Percentiles rank a stretch among this genome's conserved stretches.
phyloP scores from a whole-genome alignment of 2,888 invertebrate species.

The Clivina fossor region DNA sequence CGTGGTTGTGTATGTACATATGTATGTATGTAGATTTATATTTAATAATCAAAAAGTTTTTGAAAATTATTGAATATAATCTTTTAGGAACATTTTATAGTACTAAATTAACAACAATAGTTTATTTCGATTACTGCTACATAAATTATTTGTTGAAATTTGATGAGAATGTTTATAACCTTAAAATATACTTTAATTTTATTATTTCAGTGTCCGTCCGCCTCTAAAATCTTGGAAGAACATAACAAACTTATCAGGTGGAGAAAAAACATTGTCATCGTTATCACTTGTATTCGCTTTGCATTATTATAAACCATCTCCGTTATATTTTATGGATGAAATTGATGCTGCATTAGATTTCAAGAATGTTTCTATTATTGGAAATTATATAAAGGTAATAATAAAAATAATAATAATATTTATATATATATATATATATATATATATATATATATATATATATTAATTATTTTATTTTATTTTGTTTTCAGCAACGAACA shows the following conservation, averaged over 20 bases:
- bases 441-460: too few species aligned
- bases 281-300: constrained; percentile 95
- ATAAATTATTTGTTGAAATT: too few species aligned
- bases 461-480: background rate
- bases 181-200: constrained; percentile 21
- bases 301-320: constrained; percentile 98
- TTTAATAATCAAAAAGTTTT: too few species aligned
- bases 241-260: constrained; percentile 95
- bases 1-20: too few species aligned
- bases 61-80: too few species aligned
- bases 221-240: constrained; percentile 99
- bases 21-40: too few species aligned
- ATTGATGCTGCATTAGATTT: constrained; percentile 98
- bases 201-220: constrained; percentile 80
- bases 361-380: constrained; percentile 97
- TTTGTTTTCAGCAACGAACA: constrained; percentile 75
- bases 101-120: too few species aligned
- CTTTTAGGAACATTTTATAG: too few species aligned
- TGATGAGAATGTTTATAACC: too few species aligned
- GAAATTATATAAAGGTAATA: constrained; percentile 89
- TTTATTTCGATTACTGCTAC: too few species aligned
- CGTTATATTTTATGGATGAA: constrained; percentile 98
- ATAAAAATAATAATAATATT: too few species aligned
- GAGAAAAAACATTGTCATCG: constrained; percentile 97
- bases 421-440: too few species aligned